A percentile compares a stretch with the other conserved stretches of the same genome.
Evolutionary conservation across 2,797 vertebrate species (phyloP).

Genomic region (Avahi laniger): DNA sequence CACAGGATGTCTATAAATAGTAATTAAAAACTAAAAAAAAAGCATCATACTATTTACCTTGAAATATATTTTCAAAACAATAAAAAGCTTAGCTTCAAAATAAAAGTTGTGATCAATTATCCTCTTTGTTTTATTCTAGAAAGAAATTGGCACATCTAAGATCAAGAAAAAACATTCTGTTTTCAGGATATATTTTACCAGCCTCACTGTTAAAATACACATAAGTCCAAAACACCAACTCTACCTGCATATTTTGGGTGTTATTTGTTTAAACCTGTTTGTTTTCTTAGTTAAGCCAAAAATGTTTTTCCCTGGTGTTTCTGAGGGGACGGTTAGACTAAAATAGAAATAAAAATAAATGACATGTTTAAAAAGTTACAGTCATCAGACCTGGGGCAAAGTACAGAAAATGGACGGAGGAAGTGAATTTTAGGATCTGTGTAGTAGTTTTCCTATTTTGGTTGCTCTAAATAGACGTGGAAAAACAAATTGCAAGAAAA

Average conservation of each 20-base stretch:
- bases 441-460: conserved; percentile 70
- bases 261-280: conserved; percentile 78
- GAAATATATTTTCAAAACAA: conserved; percentile 69
- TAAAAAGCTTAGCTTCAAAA: conserved; percentile 63
- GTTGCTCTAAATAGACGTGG: conserved; percentile 57
- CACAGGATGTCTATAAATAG: conserved; percentile 64
- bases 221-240: conserved; percentile 74
- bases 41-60: neutral
- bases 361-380: conserved; percentile 74
- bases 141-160: conserved; percentile 71
- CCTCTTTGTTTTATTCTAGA: conserved; percentile 74
- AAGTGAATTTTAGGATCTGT: conserved; percentile 63
- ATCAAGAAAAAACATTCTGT: conserved; percentile 78
- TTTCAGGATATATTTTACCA: conserved; percentile 46
- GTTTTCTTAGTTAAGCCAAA: conserved; percentile 80
- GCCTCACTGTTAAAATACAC: neutral
- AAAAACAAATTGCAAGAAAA: conserved; percentile 63
- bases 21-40: conserved; percentile 42
- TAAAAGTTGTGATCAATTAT: conserved; percentile 63
- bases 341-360: conserved; percentile 78
- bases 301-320: conserved; percentile 70
- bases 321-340: conserved; percentile 52
- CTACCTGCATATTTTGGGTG: conserved; percentile 79
- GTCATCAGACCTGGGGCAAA: conserved; percentile 70
- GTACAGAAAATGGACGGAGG: conserved; percentile 66